phyloP scores from a whole-genome alignment of 2,797 vertebrate species.

The Melanotaenia parkinsoni region DNA sequence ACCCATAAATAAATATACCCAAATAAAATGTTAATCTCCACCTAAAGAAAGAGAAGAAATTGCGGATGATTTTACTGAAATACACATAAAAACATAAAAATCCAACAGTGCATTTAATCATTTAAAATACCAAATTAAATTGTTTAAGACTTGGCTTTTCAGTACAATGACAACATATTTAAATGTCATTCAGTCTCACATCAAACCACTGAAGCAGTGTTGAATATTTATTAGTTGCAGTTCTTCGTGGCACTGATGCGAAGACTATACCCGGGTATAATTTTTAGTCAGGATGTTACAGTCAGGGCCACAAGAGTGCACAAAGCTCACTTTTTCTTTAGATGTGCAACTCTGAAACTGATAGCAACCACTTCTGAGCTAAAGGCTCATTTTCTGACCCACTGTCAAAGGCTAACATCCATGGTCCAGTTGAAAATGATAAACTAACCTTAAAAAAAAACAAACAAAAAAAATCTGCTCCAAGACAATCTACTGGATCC shows the following conservation, averaged over 20 bases:
- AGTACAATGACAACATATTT: not conserved
- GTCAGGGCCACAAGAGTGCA: not conserved
- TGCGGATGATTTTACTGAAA: not conserved
- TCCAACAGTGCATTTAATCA: not conserved
- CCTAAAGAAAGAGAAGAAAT: conserved; percentile 78
- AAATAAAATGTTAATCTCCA: conserved; percentile 98
- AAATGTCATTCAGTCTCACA: no score
- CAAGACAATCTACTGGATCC: no score
- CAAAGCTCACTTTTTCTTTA: no score
- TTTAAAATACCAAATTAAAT: not conserved
- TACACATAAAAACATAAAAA: not conserved
- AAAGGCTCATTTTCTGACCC: no score
- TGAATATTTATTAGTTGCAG: not conserved
- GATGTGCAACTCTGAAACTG: not conserved
- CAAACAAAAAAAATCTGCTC: no score
- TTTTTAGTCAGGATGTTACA: no score
- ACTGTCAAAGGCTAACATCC: no score
- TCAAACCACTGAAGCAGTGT: not conserved
- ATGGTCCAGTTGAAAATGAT: no score
- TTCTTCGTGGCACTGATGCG: not conserved
- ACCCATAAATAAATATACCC: conserved; percentile 92
- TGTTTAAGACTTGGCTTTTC: not conserved
- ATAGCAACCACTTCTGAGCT: not conserved
- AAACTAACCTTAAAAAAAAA: no score
- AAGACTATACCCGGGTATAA: not conserved